Evolutionary conservation across 2,113 vertebrate species (phyloP).

Genomic region (Enhydra lutris): DNA sequence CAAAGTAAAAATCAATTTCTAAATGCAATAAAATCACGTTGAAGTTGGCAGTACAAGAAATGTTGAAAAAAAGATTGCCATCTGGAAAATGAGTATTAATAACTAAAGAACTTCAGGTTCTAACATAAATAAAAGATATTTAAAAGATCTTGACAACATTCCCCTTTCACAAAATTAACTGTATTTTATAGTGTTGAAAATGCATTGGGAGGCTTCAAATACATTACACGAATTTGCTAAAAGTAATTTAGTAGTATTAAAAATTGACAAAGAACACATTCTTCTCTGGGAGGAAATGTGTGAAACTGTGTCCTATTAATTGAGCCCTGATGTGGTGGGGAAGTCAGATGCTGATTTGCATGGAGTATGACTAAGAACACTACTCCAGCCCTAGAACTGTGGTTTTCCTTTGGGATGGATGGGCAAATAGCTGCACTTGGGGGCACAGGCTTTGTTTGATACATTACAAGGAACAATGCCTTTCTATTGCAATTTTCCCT

Average conservation of each 20-base stretch:
- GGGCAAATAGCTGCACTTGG: neutral
- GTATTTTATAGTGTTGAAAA: neutral
- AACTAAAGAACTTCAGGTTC: conserved; percentile 65
- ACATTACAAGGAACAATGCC: neutral
- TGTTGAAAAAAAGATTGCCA: conserved; percentile 61
- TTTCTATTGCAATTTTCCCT: neutral
- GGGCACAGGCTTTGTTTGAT: neutral
- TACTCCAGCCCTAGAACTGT: neutral
- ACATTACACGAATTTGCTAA: conserved; percentile 5
- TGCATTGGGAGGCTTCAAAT: neutral
- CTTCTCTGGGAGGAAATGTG: conserved; percentile 51
- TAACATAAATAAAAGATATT: conserved; percentile 49
- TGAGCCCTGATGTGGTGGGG: conserved; percentile 12
- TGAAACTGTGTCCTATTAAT: conserved; percentile 16
- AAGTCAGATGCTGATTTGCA: neutral
- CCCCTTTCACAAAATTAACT: conserved; percentile 13
- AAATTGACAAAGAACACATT: conserved; percentile 41
- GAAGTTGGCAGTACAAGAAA: conserved; percentile 52
- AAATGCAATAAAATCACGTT: conserved; percentile 36
- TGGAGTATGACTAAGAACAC: neutral
- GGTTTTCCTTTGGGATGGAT: neutral
- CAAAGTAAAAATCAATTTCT: conserved; percentile 58
- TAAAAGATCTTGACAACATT: conserved; percentile 46
- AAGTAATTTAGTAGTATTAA: conserved; percentile 49
- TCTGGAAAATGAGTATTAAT: conserved; percentile 72